Evolutionary conservation across 2,888 invertebrate species (phyloP).

Genomic region (Aplocera efformata): DNA sequence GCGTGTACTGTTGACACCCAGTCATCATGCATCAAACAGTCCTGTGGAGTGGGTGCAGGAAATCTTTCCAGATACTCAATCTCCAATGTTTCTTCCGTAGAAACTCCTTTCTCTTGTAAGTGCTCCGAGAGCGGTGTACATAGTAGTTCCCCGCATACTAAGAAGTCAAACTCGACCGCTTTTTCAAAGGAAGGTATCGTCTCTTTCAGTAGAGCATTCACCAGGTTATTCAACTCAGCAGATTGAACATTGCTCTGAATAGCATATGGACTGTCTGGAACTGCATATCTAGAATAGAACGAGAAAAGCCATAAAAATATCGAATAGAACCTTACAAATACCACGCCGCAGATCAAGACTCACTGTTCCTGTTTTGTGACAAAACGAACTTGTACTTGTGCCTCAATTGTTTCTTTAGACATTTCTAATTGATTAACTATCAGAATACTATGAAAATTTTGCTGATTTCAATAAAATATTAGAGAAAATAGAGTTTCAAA

Average conservation of each 20-base stretch:
- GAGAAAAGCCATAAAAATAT: no score
- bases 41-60: constrained; percentile 95
- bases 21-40: constrained; percentile 96
- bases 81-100: constrained; percentile 91
- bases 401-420: constrained; percentile 56
- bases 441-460: not conserved
- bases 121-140: constrained; percentile 86
- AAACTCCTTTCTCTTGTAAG: constrained; percentile 86
- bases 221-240: constrained; percentile 86
- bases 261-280: constrained; percentile 91
- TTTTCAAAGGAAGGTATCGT: constrained; percentile 51
- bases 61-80: constrained; percentile 95
- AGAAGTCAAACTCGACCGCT: constrained; percentile 90
- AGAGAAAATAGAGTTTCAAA: constrained; percentile 10
- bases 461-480: not conserved
- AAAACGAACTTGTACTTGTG: constrained; percentile 88
- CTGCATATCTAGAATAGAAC: constrained; percentile 89
- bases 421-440: constrained; percentile 30
- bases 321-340: not conserved
- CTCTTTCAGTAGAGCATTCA: constrained; percentile 89
- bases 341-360: constrained; percentile 54
- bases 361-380: constrained; percentile 90
- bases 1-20: constrained; percentile 96
- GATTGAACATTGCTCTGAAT: constrained; percentile 86
- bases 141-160: constrained; percentile 91